Conservation (phyloP, 2,113 vertebrate species). For the Oxyruncus cristatus region DNA sequence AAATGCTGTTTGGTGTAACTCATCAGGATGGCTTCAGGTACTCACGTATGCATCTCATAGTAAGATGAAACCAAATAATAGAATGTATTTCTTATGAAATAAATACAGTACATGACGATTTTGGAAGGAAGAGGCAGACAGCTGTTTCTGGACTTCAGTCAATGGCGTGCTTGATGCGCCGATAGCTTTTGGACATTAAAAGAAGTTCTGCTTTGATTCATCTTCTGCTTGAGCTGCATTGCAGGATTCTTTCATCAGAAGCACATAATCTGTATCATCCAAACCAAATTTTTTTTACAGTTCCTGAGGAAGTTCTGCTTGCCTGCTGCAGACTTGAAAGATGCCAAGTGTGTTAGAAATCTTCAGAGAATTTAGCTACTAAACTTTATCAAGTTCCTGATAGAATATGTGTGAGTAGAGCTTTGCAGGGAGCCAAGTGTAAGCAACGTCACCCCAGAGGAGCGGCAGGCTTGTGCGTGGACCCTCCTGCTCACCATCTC, state of each 20-base stretch:
- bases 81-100: background rate
- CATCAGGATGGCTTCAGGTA: background rate
- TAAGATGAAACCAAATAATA: background rate
- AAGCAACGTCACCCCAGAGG: background rate
- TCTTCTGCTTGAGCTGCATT: background rate
- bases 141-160: background rate
- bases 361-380: background rate
- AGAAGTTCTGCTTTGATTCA: conserved; percentile 15
- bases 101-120: background rate
- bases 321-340: background rate
- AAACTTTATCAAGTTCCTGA: background rate
- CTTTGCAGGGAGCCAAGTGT: background rate
- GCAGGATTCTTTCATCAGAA: conserved; percentile 10
- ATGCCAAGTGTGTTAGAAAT: background rate
- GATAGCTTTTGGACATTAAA: background rate
- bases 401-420: background rate
- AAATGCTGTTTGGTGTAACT: background rate
- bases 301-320: background rate
- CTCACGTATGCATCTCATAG: background rate
- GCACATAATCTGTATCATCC: background rate
- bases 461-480: background rate
- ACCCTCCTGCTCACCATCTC: background rate
- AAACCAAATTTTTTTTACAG: background rate
- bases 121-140: background rate
- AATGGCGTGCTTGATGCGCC: background rate